Evolutionary conservation across 2,113 vertebrate genomes (phyloP).

Genomic region (Boulengeromyrus knoepffleri): DNA sequence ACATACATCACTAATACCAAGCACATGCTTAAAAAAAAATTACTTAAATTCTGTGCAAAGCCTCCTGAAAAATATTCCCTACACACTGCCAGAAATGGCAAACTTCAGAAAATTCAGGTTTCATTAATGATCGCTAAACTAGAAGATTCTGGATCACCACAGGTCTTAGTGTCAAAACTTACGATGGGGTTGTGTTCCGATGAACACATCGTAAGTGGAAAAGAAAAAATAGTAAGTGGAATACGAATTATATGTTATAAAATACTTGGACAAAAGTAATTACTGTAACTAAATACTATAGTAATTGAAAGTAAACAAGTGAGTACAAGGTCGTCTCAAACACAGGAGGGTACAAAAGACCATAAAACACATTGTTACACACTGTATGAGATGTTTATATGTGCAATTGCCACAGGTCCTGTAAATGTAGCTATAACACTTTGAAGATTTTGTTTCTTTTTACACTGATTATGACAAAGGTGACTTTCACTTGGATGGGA

Average conservation of each 20-base stretch:
- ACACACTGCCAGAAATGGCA: neutral
- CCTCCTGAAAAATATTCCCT: neutral
- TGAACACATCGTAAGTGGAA: neutral
- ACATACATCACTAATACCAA: neutral
- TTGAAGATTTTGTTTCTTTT: neutral
- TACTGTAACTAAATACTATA: neutral
- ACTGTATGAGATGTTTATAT: neutral
- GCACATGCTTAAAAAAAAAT: neutral
- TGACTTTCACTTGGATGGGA: neutral
- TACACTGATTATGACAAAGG: neutral
- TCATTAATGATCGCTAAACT: neutral
- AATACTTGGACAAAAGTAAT: neutral
- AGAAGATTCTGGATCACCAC: neutral
- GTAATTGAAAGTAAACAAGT: neutral
- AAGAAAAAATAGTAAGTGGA: neutral
- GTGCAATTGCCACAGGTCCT: neutral
- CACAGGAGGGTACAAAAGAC: neutral
- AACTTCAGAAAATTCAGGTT: neutral
- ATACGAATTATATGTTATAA: neutral
- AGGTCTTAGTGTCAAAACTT: neutral
- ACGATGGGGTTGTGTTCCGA: neutral
- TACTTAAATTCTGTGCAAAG: neutral
- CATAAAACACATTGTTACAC: neutral
- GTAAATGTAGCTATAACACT: neutral
- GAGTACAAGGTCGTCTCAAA: neutral